These are phyloP conservation scores for Lacanobia oleracea DNA, from an alignment of 2,888 invertebrate species.

Conservation along the genomic window DNA sequence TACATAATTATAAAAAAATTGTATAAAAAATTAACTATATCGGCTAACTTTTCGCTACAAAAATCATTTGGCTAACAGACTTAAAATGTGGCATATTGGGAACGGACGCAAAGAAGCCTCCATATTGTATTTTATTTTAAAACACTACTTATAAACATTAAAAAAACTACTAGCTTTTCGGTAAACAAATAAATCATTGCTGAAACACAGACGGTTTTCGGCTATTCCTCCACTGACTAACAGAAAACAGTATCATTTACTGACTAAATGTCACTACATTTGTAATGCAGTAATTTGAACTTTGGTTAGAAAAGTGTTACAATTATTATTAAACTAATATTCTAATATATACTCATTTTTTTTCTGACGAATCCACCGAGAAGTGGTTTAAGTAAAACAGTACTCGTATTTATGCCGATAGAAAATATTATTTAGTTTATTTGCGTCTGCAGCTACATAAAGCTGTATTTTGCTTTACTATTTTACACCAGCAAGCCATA, in stretches of 20 bases:
- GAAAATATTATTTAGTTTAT: neutral
- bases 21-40: constrained; percentile 47
- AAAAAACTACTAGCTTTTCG: neutral
- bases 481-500: neutral
- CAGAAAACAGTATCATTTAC: constrained; percentile 12
- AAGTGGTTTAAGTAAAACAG: too few relatives aligned
- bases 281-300: constrained; percentile 30
- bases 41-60: constrained; percentile 16
- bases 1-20: constrained; percentile 35
- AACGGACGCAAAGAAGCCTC: neutral
- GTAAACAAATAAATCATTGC: neutral
- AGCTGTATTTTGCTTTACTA: neutral
- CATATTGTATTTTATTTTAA: neutral
- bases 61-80: constrained; percentile 47
- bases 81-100: constrained; percentile 20
- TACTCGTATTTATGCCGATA: too few relatives aligned
- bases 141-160: neutral
- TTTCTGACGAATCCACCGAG: neutral
- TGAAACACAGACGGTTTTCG: neutral
- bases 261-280: constrained; percentile 31
- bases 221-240: neutral
- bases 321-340: neutral
- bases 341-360: too few relatives aligned
- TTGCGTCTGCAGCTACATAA: neutral
- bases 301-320: constrained; percentile 28